Percentiles rank a stretch among this genome's conserved stretches.
phyloP scores from a whole-genome alignment of 1,140 invertebrate genomes.

The Lasaia peninsularis region DNA sequence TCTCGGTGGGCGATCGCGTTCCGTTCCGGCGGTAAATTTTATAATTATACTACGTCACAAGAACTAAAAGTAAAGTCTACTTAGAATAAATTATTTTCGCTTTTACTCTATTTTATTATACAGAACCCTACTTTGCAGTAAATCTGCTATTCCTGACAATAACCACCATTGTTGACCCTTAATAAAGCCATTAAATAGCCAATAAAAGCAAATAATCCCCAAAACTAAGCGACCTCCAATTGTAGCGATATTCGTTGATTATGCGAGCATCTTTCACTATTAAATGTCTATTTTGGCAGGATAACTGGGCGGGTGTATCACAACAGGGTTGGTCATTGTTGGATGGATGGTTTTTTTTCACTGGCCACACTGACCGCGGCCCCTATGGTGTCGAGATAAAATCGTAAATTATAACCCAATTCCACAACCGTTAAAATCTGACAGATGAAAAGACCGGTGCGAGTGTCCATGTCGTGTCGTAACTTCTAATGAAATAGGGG shows the following conservation, averaged over 20 bases:
- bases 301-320: slow-evolving; percentile 53
- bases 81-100: too few species aligned
- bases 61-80: too few species aligned
- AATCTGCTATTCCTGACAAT: slow-evolving; percentile 26
- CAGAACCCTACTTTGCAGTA: slow-evolving; percentile 14
- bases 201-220: slow-evolving; percentile 67
- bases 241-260: slow-evolving; percentile 32
- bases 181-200: slow-evolving; percentile 51
- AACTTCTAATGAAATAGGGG: slow-evolving; percentile 63
- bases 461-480: slow-evolving; percentile 56
- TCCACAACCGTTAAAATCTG: slow-evolving; percentile 70
- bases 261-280: slow-evolving; percentile 64
- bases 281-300: slow-evolving; percentile 70
- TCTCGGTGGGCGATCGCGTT: too few species aligned
- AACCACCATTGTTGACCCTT: slow-evolving; percentile 14
- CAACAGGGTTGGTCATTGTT: slow-evolving; percentile 24
- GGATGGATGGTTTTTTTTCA: slow-evolving; percentile 41
- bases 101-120: slow-evolving; percentile 6
- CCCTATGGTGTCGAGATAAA: slow-evolving; percentile 73
- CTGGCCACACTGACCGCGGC: slow-evolving; percentile 60
- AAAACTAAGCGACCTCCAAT: slow-evolving; percentile 30
- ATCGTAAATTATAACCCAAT: slow-evolving; percentile 77
- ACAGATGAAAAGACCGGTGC: slow-evolving; percentile 71
- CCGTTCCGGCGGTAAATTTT: too few species aligned
- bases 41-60: too few species aligned